A percentile compares a stretch with the other conserved stretches of the same genome.
Evolutionary conservation across 2,113 vertebrate species (phyloP).

Genomic region (Erpornis zantholeuca): DNA sequence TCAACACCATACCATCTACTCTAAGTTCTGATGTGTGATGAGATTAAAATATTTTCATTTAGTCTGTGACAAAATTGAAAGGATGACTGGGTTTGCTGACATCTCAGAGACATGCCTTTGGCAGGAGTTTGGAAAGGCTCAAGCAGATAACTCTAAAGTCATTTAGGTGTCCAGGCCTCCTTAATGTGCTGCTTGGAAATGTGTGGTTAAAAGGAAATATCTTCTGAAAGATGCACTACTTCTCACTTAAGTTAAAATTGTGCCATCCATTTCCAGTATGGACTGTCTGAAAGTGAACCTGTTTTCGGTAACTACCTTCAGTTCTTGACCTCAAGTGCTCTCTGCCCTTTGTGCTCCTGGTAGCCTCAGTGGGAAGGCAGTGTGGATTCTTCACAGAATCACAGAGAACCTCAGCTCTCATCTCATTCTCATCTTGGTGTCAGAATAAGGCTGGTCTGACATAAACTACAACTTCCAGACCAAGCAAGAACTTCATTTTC

Average conservation of each 20-base stretch:
- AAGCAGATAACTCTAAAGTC: neutral
- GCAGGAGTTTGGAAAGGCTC: neutral
- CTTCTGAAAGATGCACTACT: neutral
- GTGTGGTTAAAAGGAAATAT: neutral
- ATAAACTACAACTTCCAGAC: neutral
- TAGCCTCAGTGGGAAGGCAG: neutral
- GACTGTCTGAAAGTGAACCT: neutral
- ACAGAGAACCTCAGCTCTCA: neutral
- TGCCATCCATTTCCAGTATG: neutral
- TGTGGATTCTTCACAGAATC: no score
- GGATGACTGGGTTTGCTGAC: neutral
- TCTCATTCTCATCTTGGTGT: neutral
- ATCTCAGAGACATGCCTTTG: neutral
- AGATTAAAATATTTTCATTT: neutral
- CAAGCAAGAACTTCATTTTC: accelerated
- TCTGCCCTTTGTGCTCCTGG: neutral
- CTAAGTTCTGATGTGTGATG: neutral
- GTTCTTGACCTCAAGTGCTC: neutral
- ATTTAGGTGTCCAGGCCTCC: neutral
- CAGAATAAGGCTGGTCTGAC: neutral
- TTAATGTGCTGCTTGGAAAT: neutral
- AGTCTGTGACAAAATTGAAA: neutral
- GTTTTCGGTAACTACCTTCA: neutral
- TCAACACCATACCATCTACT: neutral
- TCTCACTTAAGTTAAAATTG: neutral